Evolutionary conservation across 1,140 invertebrate genomes (phyloP), one percentile per base, ranked within the genome.

Genomic region (Anagrus nilaparvatae): DNA sequence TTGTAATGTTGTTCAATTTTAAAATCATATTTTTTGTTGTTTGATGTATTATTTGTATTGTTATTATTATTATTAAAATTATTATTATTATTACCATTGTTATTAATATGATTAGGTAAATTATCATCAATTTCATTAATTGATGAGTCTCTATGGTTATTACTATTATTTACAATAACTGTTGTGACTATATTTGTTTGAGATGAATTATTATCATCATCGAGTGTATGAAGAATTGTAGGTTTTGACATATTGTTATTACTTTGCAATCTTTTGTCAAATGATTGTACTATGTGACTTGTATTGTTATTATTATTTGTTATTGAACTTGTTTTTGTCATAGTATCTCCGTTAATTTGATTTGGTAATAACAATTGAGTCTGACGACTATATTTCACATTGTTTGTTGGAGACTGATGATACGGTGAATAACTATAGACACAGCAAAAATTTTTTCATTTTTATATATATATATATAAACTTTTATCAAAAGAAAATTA

Each of bases 131-230:
- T 40, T 16, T 49, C 46, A 13, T 51, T 45, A 16, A 36, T 35
- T 25, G 38, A 43, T 16, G 52, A 39, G 6, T 56, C 51, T 20
- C 48, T 30, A n/a, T n/a, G n/a, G n/a, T n/a, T n/a, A 18, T 53
- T 54, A 39, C 46, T 54, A 35, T 55, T 62, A 41, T 54, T 53
- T 33, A 58, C 52, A 45, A 51, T 58, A 14, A 54, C 52, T 16
- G 58, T 56, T 13, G 50, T 59, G 9, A 53, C 50, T 39, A 61
- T 54, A 14, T 55, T 59, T 14, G 51, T 58, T 46, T 59, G 58
- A 0, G 50, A 49, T 35, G 54, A 49, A 28, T 44, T 44, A 25
- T 49, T 59, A 18, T 53, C 47, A 6, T 55, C 48, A 4, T 58
- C 51, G 7, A 38, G 43, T 24, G 46, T 27, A 50, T 56, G 54